These are phyloP conservation scores for Chionomys nivalis DNA, from an alignment of 2,113 vertebrate genomes.

Conservation along the genomic window DNA sequence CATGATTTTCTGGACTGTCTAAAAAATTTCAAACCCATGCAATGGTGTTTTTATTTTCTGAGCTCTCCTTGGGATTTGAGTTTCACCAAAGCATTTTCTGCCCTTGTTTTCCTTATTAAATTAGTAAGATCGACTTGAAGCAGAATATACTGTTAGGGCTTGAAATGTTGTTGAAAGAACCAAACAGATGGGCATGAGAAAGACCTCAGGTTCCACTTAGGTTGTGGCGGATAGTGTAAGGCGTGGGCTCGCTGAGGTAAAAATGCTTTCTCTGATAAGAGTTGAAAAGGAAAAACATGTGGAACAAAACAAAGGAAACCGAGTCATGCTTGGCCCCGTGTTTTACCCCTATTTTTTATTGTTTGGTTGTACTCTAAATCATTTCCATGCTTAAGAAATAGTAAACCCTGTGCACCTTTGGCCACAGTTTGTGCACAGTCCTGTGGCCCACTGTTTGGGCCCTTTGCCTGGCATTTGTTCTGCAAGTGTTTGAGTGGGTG, in stretches of 20 bases:
- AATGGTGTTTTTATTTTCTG: slow-evolving; percentile 77
- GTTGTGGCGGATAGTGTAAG: background rate
- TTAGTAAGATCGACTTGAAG: slow-evolving; percentile 73
- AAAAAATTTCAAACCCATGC: slow-evolving; percentile 68
- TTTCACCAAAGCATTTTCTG: slow-evolving; percentile 73
- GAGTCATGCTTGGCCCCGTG: background rate
- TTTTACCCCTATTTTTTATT: background rate
- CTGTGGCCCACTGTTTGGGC: background rate
- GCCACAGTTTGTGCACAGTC: background rate
- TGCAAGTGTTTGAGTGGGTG: background rate
- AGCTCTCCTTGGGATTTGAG: slow-evolving; percentile 70
- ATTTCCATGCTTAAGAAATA: background rate
- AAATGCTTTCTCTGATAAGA: slow-evolving; percentile 55
- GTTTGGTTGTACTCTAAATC: slow-evolving; percentile 6
- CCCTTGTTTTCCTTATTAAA: slow-evolving; percentile 76
- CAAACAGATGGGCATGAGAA: slow-evolving; percentile 39
- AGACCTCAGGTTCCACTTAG: slow-evolving; percentile 47
- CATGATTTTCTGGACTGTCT: slow-evolving; percentile 76
- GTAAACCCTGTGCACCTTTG: background rate
- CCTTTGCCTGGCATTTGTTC: background rate
- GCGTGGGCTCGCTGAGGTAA: background rate
- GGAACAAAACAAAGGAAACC: background rate
- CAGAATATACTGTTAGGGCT: slow-evolving; percentile 55
- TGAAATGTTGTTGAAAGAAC: slow-evolving; percentile 69
- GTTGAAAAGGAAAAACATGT: background rate